phyloP scores from a whole-genome alignment of 2,113 vertebrate genomes.

The Danionella cerebrum region DNA sequence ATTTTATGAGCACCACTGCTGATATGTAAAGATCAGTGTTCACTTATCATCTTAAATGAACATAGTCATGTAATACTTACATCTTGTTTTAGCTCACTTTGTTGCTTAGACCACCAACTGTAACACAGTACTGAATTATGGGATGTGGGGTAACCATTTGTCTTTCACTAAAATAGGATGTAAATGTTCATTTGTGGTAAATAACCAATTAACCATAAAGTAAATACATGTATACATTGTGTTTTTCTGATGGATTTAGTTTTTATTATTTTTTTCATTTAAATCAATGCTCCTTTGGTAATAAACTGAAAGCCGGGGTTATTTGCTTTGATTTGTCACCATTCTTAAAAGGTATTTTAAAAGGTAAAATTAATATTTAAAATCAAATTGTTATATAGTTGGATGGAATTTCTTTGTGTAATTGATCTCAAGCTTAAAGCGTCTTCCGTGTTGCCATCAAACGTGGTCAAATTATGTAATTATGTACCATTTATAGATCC shows the following conservation, averaged over 20 bases:
- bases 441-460: no score
- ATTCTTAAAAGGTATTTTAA: no score
- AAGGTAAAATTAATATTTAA: no score
- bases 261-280: no score
- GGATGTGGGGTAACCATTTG: slow-evolving; percentile 31
- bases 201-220: not conserved
- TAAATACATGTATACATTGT: not conserved
- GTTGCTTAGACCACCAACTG: slow-evolving; percentile 24
- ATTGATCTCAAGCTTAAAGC: no score
- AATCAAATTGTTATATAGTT: no score
- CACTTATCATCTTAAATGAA: not conserved
- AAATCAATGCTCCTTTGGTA: no score
- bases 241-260: not conserved
- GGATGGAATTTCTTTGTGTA: no score
- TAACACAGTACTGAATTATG: slow-evolving; percentile 43
- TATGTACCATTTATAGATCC: no score
- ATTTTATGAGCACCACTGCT: slow-evolving; percentile 8
- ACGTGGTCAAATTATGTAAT: no score
- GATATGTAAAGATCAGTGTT: slow-evolving; percentile 21
- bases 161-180: not conserved
- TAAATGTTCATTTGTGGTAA: slow-evolving; percentile 18
- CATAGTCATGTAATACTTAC: slow-evolving; percentile 13
- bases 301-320: no score
- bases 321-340: no score
- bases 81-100: slow-evolving; percentile 20